Percentiles rank a stretch among this genome's conserved stretches.
phyloP scores from a whole-genome alignment of 2,888 invertebrate genomes.

The Antitype chi region DNA sequence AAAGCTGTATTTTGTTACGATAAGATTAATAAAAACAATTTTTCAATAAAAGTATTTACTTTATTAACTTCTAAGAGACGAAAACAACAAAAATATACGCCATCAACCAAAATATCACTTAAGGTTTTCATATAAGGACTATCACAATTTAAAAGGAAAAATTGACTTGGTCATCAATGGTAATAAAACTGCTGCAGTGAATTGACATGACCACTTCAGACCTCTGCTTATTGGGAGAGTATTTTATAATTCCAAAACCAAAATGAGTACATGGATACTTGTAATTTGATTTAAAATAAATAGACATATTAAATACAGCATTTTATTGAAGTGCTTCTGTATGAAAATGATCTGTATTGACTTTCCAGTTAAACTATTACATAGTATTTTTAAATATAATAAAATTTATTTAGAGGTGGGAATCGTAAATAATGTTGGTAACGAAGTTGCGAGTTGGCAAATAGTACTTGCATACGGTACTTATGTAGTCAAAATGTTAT shows the following conservation, averaged over 20 bases:
- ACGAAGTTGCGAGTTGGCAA: slow-evolving; percentile 39
- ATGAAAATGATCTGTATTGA: slow-evolving; percentile 16
- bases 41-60: slow-evolving; percentile 80
- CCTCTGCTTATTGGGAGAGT: slow-evolving; percentile 39
- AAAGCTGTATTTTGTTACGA: slow-evolving; percentile 48
- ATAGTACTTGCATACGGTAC: slow-evolving; percentile 15
- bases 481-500: slow-evolving; percentile 27
- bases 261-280: slow-evolving; percentile 24
- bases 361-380: not conserved
- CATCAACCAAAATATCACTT: slow-evolving; percentile 88
- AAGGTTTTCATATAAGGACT: slow-evolving; percentile 77
- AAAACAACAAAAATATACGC: slow-evolving; percentile 87
- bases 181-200: slow-evolving; percentile 57
- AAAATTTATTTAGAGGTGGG: slow-evolving; percentile 56
- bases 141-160: slow-evolving; percentile 87
- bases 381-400: slow-evolving; percentile 10
- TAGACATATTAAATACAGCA: slow-evolving; percentile 46
- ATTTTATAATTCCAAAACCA: slow-evolving; percentile 46
- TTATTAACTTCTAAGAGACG: slow-evolving; percentile 82
- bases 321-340: slow-evolving; percentile 22
- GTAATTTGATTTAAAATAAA: slow-evolving; percentile 38
- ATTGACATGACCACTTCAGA: slow-evolving; percentile 66
- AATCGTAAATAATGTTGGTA: slow-evolving; percentile 50
- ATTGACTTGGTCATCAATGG: slow-evolving; percentile 72
- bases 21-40: slow-evolving; percentile 74